Conservation (phyloP, 2,797 vertebrate species). For the Psittacula echo region DNA sequence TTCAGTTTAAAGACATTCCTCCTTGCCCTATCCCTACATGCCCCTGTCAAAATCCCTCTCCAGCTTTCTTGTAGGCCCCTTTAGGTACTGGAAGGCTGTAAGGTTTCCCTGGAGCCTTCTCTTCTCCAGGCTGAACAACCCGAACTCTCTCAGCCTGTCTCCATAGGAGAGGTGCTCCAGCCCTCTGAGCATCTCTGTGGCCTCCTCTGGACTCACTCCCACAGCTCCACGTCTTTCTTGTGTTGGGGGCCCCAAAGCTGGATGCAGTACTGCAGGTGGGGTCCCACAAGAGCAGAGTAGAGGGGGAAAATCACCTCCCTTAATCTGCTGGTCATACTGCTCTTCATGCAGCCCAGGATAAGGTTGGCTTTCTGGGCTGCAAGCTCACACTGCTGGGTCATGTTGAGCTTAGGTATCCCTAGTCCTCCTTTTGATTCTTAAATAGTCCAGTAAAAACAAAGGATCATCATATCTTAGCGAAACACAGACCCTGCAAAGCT, state of each 20-base stretch:
- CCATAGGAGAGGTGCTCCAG: neutral
- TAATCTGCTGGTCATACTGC: neutral
- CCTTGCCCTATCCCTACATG: no score
- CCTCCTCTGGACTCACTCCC: neutral
- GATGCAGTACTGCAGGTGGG: neutral
- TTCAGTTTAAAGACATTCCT: no score
- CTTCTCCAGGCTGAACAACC: neutral
- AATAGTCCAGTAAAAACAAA: neutral
- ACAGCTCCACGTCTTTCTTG: neutral
- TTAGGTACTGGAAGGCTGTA: neutral
- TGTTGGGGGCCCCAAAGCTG: neutral
- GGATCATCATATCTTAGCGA: neutral
- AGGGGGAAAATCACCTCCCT: neutral
- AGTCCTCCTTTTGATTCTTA: neutral
- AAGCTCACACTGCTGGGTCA: neutral
- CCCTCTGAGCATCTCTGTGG: neutral
- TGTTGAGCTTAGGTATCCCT: neutral
- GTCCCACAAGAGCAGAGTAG: neutral
- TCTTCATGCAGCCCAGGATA: neutral
- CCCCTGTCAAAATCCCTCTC: neutral
- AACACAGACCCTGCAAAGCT: neutral
- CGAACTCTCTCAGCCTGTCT: neutral
- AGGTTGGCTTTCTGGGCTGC: neutral
- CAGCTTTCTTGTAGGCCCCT: neutral
- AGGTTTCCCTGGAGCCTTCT: no score